phyloP scores from a whole-genome alignment of 1,140 invertebrate genomes.

The Drosophila varians region DNA sequence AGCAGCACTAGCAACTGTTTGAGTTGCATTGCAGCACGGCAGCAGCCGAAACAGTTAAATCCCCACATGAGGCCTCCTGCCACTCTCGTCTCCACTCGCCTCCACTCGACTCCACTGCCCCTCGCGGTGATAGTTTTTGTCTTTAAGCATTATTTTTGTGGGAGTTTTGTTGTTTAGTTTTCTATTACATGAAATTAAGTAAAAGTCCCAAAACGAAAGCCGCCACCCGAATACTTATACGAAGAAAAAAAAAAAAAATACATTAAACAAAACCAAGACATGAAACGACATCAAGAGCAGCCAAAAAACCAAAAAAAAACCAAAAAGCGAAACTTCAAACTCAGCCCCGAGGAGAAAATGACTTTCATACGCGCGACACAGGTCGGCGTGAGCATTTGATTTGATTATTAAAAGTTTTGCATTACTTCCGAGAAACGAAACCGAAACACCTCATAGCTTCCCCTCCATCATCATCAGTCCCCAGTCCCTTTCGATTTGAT shows the following conservation, averaged over 20 bases:
- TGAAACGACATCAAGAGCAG: slow-evolving; percentile 44
- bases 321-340: slow-evolving; percentile 50
- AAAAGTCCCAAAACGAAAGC: slow-evolving; percentile 74
- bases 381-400: slow-evolving; percentile 66
- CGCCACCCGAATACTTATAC: slow-evolving; percentile 46
- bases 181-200: slow-evolving; percentile 72
- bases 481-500: slow-evolving; percentile 18
- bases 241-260: slow-evolving; percentile 24
- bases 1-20: slow-evolving; percentile 10
- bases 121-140: slow-evolving; percentile 68
- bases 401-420: slow-evolving; percentile 80
- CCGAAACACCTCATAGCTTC: slow-evolving; percentile 27
- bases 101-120: slow-evolving; percentile 28
- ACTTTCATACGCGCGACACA: slow-evolving; percentile 59
- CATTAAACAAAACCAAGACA: slow-evolving; percentile 19
- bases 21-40: neutral
- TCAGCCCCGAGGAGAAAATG: slow-evolving; percentile 43
- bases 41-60: slow-evolving; percentile 13
- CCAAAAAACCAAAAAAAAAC: slow-evolving; percentile 11
- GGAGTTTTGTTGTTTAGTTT: slow-evolving; percentile 61
- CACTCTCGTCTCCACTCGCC: slow-evolving; percentile 19
- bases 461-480: neutral
- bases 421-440: slow-evolving; percentile 65
- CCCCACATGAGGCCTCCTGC: slow-evolving; percentile 11
- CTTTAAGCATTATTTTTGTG: slow-evolving; percentile 43